Base-by-base conservation (phyloP, 2,888 invertebrate genomes). In the Caenorhabditis japonica region DNA sequence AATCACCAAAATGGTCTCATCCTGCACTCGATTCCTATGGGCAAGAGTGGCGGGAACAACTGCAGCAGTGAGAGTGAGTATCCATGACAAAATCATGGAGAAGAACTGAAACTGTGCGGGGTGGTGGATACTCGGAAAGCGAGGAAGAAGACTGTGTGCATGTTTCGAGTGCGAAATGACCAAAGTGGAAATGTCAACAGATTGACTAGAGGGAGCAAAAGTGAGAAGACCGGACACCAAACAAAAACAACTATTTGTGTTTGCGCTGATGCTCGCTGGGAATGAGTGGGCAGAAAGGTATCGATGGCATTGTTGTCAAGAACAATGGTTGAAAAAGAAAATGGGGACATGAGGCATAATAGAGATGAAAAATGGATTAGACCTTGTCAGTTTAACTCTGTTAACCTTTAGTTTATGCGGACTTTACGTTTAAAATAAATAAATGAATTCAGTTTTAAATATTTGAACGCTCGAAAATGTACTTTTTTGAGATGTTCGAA, bases 11-110 rank as follows among this genome's bases (percentile, higher is more conserved):
- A 69, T 47, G 38, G 53, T 60, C 8, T 64, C 64, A 38, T 56
- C 55, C 41, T 56, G 55, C 27, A 56, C 38, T 38, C 64, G 64
- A 51, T 66, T 66, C 66, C 66, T 66, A 51, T 56, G 49, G 13
- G 56, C 66, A 36, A 66, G 27, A 23, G 66, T 66, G 36, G 56
- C 51, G n/a, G 66, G 66, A 56, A 66, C 43, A n/a, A n/a, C n/a
- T 53, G 47, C 51, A 43, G 61, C 33, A 36, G 55, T 56, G 23
- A 66, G 36, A 33, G 51, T 66, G 66, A 60, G 49, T 23, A 64
- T 72, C 72, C 72, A 72, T 72, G 71, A 44, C 59, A 64, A 66
- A 38, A 64, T 44, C 72, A 72, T 72, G 72, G 72, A 72, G 66
- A 64, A 55, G 47, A 64, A 55, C 62, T 64, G 62, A 53, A 64